These are phyloP conservation scores for Nettapus auritus DNA, from an alignment of 2,113 vertebrate genomes.

Conservation along the genomic window DNA sequence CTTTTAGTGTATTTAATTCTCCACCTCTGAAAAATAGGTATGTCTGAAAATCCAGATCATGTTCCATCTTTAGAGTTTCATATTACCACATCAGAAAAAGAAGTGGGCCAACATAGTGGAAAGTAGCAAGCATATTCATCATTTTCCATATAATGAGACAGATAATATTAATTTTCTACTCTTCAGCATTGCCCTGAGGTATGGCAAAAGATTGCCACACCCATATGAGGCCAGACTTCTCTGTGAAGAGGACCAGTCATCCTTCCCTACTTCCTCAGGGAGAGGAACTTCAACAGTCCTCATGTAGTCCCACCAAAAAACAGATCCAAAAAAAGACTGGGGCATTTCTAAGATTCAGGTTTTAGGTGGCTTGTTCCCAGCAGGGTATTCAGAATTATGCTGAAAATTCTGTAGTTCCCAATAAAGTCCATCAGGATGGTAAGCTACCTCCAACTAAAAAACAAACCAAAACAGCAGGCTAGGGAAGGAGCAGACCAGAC, in stretches of 20 bases:
- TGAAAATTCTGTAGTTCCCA: background rate
- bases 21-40: background rate
- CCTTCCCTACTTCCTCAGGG: background rate
- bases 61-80: background rate
- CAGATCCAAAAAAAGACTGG: background rate
- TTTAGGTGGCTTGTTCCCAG: background rate
- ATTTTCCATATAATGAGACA: background rate
- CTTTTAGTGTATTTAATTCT: constrained; percentile 5
- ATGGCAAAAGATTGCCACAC: background rate
- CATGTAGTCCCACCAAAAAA: fast-evolving
- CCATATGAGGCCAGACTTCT: background rate
- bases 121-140: background rate
- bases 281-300: background rate
- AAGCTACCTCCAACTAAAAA: background rate
- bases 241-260: background rate
- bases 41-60: background rate
- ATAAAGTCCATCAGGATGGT: background rate
- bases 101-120: background rate
- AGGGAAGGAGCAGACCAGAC: background rate
- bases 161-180: background rate
- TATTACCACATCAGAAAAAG: constrained; percentile 3
- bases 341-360: background rate
- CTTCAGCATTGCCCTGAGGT: background rate
- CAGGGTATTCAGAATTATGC: background rate
- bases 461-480: background rate